phyloP scores from a whole-genome alignment of 2,113 vertebrate species.

The Polypterus bichir region DNA sequence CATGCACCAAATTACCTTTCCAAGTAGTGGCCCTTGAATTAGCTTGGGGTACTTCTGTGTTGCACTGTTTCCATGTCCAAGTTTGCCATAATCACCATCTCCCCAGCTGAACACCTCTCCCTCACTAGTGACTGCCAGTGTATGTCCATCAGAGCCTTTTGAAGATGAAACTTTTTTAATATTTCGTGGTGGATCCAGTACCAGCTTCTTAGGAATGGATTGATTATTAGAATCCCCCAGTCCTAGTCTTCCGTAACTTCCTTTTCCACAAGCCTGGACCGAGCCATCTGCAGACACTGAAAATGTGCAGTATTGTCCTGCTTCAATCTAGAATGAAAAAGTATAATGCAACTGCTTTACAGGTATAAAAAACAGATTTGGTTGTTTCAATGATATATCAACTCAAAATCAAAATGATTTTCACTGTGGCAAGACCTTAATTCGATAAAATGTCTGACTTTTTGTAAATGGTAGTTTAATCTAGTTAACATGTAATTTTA shows the following conservation, averaged over 20 bases:
- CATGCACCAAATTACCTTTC: constrained; percentile 35
- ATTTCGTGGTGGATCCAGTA: constrained; percentile 53
- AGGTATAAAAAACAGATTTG: too few relatives aligned
- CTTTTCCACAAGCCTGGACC: constrained; percentile 62
- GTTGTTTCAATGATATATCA: too few relatives aligned
- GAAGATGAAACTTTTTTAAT: constrained; percentile 63
- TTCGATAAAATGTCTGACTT: too few relatives aligned
- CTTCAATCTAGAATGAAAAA: constrained; percentile 46
- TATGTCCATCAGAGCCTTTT: constrained; percentile 63
- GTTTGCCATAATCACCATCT: constrained; percentile 62
- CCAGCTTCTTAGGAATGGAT: constrained; percentile 60
- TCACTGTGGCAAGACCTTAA: too few relatives aligned
- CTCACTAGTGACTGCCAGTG: constrained; percentile 53
- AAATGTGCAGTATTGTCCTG: constrained; percentile 65
- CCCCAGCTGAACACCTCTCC: constrained; percentile 67
- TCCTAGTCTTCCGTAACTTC: constrained; percentile 60
- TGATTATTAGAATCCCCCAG: constrained; percentile 66
- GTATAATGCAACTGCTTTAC: not conserved
- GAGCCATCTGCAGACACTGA: constrained; percentile 55
- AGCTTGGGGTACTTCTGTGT: constrained; percentile 67
- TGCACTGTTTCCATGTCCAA: constrained; percentile 61
- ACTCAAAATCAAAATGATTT: too few relatives aligned
- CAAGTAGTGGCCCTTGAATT: constrained; percentile 52
- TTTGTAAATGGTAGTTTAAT: too few relatives aligned
- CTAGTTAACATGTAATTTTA: too few relatives aligned